A percentile compares a stretch with the other conserved stretches of the same genome.
Evolutionary conservation across 2,797 vertebrate genomes (phyloP).

Genomic region (Notolepis coatsorum): DNA sequence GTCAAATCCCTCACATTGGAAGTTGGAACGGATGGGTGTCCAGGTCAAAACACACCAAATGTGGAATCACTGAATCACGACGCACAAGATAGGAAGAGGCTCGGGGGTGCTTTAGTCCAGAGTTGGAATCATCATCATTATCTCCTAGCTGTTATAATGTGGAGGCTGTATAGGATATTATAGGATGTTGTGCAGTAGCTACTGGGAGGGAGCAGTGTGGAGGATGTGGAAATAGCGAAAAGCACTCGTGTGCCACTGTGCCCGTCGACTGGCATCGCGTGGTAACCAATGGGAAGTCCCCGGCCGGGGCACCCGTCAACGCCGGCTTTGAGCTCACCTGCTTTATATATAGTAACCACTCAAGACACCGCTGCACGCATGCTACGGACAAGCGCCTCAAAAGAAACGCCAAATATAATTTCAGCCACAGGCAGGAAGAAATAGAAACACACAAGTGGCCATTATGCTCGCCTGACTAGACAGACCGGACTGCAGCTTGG

Average conservation of each 20-base stretch:
- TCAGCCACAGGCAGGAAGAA: conserved; percentile 55
- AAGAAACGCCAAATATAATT: conserved; percentile 72
- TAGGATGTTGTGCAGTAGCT: no score
- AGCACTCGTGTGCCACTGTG: conserved; percentile 60
- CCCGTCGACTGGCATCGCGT: conserved; percentile 41
- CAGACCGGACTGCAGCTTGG: not conserved
- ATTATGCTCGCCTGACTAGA: conserved; percentile 23
- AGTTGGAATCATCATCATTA: no score
- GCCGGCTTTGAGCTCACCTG: conserved; percentile 84
- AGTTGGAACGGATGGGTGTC: conserved; percentile 35
- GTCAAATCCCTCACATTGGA: no score
- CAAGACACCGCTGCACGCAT: conserved; percentile 58
- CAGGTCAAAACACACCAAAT: conserved; percentile 45
- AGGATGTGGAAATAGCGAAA: conserved; percentile 59
- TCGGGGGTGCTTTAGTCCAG: not conserved
- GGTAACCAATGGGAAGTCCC: conserved; percentile 72
- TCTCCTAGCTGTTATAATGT: no score
- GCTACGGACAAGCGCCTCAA: conserved; percentile 50
- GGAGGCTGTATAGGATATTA: no score
- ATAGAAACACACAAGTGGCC: conserved; percentile 54
- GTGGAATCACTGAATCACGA: conserved; percentile 55
- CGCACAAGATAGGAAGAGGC: conserved; percentile 18
- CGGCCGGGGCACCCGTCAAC: conserved; percentile 75
- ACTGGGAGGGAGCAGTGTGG: conserved; percentile 17
- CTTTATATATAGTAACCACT: conserved; percentile 87